A percentile compares a stretch with the other conserved stretches of the same genome.
phyloP scores from a whole-genome alignment of 53 echinoderm and acorn worm genomes.

The Crossaster papposus region DNA sequence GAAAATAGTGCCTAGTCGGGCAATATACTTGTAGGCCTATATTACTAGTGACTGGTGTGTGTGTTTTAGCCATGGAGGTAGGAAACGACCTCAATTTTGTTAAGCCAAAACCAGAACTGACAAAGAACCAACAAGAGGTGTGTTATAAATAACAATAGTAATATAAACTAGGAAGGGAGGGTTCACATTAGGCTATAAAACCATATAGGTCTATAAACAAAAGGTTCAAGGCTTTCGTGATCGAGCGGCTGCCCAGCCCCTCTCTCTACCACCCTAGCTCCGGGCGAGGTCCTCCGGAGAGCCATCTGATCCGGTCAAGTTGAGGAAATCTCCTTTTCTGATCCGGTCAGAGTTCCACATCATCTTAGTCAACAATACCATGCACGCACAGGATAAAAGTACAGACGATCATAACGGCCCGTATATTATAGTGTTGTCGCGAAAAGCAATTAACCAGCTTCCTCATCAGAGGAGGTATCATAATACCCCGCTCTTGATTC shows the following conservation, averaged over 20 bases:
- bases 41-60: no score
- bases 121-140: no score
- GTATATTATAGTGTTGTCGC: background rate
- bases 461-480: constrained; percentile 25
- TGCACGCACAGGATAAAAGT: background rate
- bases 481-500: constrained; percentile 9
- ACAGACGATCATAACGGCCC: background rate
- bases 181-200: background rate
- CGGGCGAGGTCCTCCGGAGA: background rate
- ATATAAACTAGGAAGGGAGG: no score
- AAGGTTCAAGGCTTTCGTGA: background rate
- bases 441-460: constrained; percentile 28
- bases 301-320: background rate
- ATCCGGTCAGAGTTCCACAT: background rate
- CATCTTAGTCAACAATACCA: background rate
- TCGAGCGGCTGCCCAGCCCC: background rate
- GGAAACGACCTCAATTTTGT: no score
- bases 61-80: no score
- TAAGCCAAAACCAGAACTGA: no score
- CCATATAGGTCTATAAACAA: background rate
- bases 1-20: no score
- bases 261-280: background rate
- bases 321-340: background rate
- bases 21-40: no score
- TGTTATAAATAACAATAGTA: no score